Conservation (phyloP, 1,140 invertebrate genomes). For the Argopecten irradians region DNA sequence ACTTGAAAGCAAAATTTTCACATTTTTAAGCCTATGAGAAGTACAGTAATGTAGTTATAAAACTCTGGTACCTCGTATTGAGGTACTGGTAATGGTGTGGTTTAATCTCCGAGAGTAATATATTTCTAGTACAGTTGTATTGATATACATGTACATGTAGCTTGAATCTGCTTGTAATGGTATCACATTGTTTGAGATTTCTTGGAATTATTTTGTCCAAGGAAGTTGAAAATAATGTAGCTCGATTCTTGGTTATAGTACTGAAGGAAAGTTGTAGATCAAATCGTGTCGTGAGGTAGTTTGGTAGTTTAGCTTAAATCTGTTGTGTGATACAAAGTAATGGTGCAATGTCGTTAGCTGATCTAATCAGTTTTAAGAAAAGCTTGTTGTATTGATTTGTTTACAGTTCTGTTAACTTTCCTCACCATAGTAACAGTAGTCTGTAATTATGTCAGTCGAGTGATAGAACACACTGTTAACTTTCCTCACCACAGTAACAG, state of each 20-base stretch:
- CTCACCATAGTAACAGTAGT: neutral
- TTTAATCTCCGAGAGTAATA: neutral
- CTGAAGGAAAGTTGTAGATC: neutral
- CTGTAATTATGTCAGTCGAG: neutral
- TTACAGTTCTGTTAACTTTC: neutral
- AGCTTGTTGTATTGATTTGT: neutral
- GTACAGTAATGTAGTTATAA: too few relatives aligned
- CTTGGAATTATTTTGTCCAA: neutral
- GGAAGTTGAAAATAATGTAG: too few relatives aligned
- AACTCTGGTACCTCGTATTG: too few relatives aligned
- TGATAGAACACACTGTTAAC: neutral
- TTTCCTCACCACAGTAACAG: neutral
- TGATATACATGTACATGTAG: neutral
- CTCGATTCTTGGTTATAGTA: neutral
- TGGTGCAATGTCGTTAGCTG: neutral
- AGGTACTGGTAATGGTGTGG: neutral
- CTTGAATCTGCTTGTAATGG: neutral
- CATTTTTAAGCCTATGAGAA: too few relatives aligned
- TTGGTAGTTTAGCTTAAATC: too few relatives aligned
- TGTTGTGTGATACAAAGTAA: too few relatives aligned
- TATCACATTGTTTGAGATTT: neutral
- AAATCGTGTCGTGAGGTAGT: neutral
- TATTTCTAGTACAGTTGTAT: neutral
- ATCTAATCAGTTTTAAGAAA: neutral
- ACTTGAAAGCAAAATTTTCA: too few relatives aligned